These are phyloP conservation scores for Chaetodon auriga DNA, from an alignment of 2,113 vertebrate species.

Conservation along the genomic window DNA sequence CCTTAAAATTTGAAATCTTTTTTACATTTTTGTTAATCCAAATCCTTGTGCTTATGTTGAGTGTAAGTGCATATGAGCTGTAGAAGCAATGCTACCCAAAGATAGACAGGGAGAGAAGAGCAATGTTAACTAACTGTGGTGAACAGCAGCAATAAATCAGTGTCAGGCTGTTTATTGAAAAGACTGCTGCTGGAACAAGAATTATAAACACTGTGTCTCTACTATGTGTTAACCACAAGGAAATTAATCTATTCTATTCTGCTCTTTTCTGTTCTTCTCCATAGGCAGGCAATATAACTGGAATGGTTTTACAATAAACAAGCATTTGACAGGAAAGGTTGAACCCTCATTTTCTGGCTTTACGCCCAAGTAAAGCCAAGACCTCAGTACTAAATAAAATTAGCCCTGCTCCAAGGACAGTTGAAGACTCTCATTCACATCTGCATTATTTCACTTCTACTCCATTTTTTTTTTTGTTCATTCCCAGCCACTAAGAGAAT, in stretches of 20 bases:
- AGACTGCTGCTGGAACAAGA: constrained; percentile 67
- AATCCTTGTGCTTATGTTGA: not conserved
- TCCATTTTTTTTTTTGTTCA: not conserved
- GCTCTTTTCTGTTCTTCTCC: constrained; percentile 49
- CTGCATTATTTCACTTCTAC: not conserved
- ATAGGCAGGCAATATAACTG: constrained; percentile 33
- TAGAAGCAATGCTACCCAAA: constrained; percentile 39
- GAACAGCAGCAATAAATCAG: constrained; percentile 62
- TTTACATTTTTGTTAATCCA: not conserved
- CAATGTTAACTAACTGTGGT: constrained; percentile 48
- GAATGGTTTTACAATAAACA: constrained; percentile 54
- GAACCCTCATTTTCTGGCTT: constrained; percentile 30
- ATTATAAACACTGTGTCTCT: constrained; percentile 73
- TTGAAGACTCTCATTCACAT: not conserved
- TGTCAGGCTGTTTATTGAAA: constrained; percentile 80
- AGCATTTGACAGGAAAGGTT: constrained; percentile 38
- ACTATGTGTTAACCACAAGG: constrained; percentile 59
- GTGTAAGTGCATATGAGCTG: constrained; percentile 14
- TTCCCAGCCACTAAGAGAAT: not conserved
- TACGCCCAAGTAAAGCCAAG: constrained; percentile 18
- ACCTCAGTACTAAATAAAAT: not conserved
- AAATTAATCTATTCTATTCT: constrained; percentile 56
- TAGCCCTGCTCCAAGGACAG: not conserved
- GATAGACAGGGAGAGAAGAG: constrained; percentile 56
- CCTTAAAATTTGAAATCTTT: not conserved